Evolutionary conservation across 2,797 vertebrate species (phyloP).

Genomic region (Tapera naevia): DNA sequence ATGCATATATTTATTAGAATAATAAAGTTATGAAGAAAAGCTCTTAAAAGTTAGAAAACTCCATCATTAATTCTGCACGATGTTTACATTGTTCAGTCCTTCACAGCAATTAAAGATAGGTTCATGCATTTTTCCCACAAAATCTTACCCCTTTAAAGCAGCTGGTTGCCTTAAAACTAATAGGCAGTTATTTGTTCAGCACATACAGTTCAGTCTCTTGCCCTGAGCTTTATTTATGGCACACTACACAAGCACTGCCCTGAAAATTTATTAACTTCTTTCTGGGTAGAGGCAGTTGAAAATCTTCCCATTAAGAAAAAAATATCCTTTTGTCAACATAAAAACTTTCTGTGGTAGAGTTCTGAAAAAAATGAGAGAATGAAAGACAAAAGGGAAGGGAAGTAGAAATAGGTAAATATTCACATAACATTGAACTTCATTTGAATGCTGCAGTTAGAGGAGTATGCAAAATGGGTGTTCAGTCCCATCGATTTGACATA

Average conservation of each 20-base stretch:
- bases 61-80: background rate
- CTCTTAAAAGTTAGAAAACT: background rate
- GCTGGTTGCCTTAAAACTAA: constrained; percentile 2
- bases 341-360: background rate
- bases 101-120: background rate
- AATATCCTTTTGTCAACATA: background rate
- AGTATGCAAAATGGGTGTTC: background rate
- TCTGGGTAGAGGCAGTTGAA: background rate
- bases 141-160: background rate
- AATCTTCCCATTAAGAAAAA: background rate
- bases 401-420: constrained; percentile 7
- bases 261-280: constrained; percentile 26
- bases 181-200: constrained; percentile 32
- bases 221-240: constrained; percentile 26
- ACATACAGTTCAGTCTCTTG: background rate
- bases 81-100: background rate
- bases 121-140: background rate
- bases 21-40: background rate
- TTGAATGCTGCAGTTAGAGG: background rate
- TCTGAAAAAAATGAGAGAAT: background rate
- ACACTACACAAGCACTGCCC: background rate
- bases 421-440: background rate
- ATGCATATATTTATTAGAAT: background rate
- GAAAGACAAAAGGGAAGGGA: background rate
- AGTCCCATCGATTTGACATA: background rate